Base-by-base conservation (phyloP, 2,113 vertebrate genomes). In the Odocoileus virginianus region DNA sequence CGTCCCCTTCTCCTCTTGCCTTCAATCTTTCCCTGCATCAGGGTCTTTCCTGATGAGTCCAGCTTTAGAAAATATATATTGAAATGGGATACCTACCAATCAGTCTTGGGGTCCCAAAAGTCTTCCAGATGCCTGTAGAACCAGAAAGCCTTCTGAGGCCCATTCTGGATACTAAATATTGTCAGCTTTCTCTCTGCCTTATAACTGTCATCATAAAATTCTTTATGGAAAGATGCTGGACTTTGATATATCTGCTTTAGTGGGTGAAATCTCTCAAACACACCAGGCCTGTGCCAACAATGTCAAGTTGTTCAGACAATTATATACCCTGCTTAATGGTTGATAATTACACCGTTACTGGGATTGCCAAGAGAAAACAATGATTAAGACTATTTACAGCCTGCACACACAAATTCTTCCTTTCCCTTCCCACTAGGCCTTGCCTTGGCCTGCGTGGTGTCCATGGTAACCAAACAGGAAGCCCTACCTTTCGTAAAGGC, bases 371-470 rank as follows among this genome's bases (percentile, higher is more conserved):
- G 93, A 97, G 97, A 98, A 98, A 98, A 98, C 98, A 97, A 95
- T 97, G 97, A 98, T 98, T 98, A 98, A 97, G 96, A 95, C 97
- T 94, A 95, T 96, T 98, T 97, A 94, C 97, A 98, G 98, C 89
- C 50, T 1, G 17, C 67, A 47, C 91, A 95, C 47, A 90, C 74
- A 97, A 81, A 96, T 58, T 97, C 92, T 94, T 91, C 97, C 87
- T 76, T 88, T 89, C 86, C 82, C 95, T 95, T 96, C 61, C 94
- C 36, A 40, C 45, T 89, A 54, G 95, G 93, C 94, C 13, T 1
- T 1, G 78, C 87, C 91, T 60, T 88, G 96, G 95, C 97, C 97
- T 79, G 60, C 36, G 0, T 60, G 57, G 91, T 95, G 91, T 47
- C 98, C 98, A 96, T 98, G 98, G 95, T 17, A 98, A 97, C 98